Conservation (phyloP, 2,888 invertebrate genomes). For the Eupsilia transversa region DNA sequence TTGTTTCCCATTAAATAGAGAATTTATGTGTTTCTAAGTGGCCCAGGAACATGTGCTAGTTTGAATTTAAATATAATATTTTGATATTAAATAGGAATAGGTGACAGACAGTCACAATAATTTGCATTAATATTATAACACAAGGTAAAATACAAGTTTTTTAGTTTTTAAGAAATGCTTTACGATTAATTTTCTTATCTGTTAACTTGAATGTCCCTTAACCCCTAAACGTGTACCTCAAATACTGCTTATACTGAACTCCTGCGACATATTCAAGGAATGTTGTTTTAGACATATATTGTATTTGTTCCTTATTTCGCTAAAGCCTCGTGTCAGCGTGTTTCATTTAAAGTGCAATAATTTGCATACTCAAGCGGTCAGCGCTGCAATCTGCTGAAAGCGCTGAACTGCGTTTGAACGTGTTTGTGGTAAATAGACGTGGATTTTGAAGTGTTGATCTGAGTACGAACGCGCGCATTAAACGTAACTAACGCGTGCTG, state of each 20-base stretch:
- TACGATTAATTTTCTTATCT: neutral
- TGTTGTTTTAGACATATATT: constrained; percentile 48
- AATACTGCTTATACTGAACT: neutral
- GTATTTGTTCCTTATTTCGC: constrained; percentile 23
- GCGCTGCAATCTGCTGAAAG: constrained; percentile 15
- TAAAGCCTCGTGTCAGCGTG: constrained; percentile 9
- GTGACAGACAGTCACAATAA: no score
- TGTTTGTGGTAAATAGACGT: constrained; percentile 5
- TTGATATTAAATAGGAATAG: no score
- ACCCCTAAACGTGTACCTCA: neutral
- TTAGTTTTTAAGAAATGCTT: neutral
- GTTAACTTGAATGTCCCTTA: neutral
- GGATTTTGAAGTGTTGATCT: neutral
- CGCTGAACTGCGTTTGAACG: constrained; percentile 18
- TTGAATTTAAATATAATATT: no score
- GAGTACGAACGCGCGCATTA: neutral
- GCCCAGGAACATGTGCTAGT: no score
- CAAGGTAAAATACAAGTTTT: neutral
- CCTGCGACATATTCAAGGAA: constrained; percentile 20
- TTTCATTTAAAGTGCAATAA: constrained; percentile 55
- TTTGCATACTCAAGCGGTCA: constrained; percentile 26
- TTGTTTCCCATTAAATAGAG: no score
- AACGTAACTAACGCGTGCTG: neutral
- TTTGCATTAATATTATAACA: neutral
- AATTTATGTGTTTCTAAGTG: no score